A percentile compares a stretch with the other conserved stretches of the same genome.
Conservation (phyloP, 2,113 vertebrate genomes). For the Falcunculus frontatus region DNA sequence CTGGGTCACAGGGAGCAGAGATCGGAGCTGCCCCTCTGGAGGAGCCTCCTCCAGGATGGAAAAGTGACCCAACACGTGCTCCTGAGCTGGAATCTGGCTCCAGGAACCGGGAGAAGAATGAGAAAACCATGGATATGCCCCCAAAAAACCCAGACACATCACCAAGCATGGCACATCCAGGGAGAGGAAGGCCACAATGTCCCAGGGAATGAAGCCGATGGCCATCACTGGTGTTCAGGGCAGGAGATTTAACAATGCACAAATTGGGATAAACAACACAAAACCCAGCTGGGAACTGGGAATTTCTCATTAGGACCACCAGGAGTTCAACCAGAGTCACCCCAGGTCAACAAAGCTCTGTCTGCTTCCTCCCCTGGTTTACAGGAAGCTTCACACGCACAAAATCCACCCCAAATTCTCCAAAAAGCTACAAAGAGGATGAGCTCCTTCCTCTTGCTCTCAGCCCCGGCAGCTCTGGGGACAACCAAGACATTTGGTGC, state of each 20-base stretch:
- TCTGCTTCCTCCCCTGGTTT: background rate
- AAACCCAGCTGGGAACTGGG: background rate
- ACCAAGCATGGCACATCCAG: rapidly evolving
- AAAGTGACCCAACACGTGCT: background rate
- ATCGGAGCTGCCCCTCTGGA: background rate
- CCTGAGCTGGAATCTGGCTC: background rate
- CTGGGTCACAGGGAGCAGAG: background rate
- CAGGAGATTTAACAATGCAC: background rate
- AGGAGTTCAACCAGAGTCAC: background rate
- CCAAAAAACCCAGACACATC: background rate
- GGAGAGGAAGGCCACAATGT: background rate
- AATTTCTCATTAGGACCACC: background rate
- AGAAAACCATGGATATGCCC: background rate
- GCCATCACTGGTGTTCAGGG: rapidly evolving
- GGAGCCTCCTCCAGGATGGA: background rate
- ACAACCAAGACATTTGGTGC: background rate
- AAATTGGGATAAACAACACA: rapidly evolving
- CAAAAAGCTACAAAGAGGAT: background rate
- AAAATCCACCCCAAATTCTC: background rate
- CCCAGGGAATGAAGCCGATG: rapidly evolving
- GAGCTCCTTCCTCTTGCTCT: background rate
- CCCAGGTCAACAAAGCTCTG: rapidly evolving
- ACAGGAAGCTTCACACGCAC: background rate
- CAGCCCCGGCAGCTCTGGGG: background rate
- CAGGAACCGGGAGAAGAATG: background rate